Evolutionary conservation across 2,888 invertebrate genomes (phyloP).

Genomic region (Nephrotoma appendiculata): DNA sequence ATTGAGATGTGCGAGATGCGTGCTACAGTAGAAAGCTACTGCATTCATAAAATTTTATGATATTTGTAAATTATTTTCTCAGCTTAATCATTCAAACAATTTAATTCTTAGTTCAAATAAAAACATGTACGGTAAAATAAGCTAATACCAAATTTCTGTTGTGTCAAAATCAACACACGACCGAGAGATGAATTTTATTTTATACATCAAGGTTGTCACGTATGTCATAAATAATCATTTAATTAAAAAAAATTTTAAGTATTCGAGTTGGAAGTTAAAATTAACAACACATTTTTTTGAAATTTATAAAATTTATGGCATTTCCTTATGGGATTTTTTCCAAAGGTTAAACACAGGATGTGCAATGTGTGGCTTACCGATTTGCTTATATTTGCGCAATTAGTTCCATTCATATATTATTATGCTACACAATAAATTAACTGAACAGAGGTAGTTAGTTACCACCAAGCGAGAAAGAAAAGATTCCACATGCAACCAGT

Average conservation of each 20-base stretch:
- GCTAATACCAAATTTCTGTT: not conserved
- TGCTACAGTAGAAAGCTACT: not conserved
- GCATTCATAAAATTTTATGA: not conserved
- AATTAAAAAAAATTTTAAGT: not conserved
- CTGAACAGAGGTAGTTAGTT: too few relatives aligned
- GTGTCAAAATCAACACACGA: not conserved
- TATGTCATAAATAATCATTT: not conserved
- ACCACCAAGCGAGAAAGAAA: too few relatives aligned
- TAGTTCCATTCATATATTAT: not conserved
- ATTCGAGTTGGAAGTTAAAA: not conserved
- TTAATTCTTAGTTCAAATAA: not conserved
- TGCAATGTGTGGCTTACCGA: not conserved
- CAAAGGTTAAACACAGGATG: not conserved
- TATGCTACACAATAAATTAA: too few relatives aligned
- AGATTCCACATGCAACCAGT: not conserved
- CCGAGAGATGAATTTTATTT: not conserved
- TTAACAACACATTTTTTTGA: not conserved
- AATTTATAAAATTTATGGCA: not conserved
- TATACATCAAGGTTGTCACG: not conserved
- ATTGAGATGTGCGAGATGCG: not conserved
- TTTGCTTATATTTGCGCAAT: not conserved
- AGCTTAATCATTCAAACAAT: not conserved
- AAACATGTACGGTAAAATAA: not conserved
- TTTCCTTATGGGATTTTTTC: not conserved
- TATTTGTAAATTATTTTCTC: not conserved